Conservation (phyloP, 1,140 invertebrate species). For the Theocolax elegans region DNA sequence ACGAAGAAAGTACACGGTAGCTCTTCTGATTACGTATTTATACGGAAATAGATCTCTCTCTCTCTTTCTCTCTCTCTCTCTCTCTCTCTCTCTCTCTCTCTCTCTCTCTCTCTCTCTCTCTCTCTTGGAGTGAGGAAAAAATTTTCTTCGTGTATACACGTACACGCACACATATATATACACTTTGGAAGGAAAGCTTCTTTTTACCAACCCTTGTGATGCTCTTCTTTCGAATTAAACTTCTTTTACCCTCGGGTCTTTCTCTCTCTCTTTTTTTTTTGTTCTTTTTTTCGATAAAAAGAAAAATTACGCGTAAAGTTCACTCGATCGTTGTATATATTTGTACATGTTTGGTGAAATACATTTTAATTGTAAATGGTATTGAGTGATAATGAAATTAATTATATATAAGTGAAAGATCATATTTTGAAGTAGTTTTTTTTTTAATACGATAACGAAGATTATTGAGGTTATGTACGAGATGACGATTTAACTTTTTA, state of each 20-base stretch:
- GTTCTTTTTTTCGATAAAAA: too few species aligned
- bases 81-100: not conserved
- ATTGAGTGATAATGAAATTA: too few species aligned
- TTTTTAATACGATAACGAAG: too few species aligned
- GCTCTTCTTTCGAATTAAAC: constrained; percentile 33
- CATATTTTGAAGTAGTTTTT: too few species aligned
- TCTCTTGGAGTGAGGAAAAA: not conserved
- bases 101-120: constrained; percentile 16
- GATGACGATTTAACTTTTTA: too few species aligned
- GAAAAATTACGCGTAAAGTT: too few species aligned
- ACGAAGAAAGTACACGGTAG: not conserved
- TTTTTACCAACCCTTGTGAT: constrained; percentile 19
- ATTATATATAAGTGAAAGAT: too few species aligned
- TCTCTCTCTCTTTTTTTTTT: constrained; percentile 44
- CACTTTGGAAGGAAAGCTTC: constrained; percentile 35
- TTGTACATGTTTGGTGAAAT: too few species aligned
- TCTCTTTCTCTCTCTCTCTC: not conserved
- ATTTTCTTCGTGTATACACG: not conserved
- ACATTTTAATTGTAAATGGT: too few species aligned
- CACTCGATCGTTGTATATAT: too few species aligned
- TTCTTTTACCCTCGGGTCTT: constrained; percentile 35
- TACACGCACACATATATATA: not conserved
- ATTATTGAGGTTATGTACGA: too few species aligned
- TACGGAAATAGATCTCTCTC: constrained; percentile 53
- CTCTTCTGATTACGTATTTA: constrained; percentile 53